phyloP scores from a whole-genome alignment of 2,113 vertebrate species.

The Crotalus helleri region DNA sequence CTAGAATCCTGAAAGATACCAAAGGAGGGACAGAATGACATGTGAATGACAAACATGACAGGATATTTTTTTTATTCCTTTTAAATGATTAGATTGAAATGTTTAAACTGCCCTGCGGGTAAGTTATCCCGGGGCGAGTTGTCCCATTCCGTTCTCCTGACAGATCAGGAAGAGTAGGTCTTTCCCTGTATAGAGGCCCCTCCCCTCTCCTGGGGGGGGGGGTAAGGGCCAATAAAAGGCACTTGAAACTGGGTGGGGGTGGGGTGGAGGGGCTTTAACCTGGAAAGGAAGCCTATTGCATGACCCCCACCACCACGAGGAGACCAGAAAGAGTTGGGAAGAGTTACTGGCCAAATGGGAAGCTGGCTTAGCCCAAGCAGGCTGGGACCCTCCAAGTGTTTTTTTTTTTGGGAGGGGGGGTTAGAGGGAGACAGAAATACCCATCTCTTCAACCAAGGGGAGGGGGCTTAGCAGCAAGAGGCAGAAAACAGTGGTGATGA shows the following conservation, averaged over 20 bases:
- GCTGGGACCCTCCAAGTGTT: neutral
- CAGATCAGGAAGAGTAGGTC: neutral
- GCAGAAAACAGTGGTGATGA: neutral
- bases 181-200: neutral
- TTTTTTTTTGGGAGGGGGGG: too few species aligned
- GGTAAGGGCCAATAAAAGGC: slow-evolving; percentile 24
- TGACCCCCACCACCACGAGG: slow-evolving; percentile 29
- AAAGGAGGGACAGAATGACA: neutral
- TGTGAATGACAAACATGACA: neutral
- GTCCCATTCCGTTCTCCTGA: neutral
- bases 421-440: too few species aligned
- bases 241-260: slow-evolving; percentile 3
- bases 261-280: neutral
- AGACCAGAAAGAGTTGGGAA: slow-evolving; percentile 24
- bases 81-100: neutral
- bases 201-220: slow-evolving; percentile 3
- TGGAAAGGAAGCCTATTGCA: slow-evolving; percentile 7
- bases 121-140: neutral
- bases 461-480: neutral
- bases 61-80: neutral
- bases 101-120: neutral
- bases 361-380: too few species aligned
- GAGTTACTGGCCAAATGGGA: neutral
- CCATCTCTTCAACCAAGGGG: neutral
- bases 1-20: neutral